Evolutionary conservation across 2,888 invertebrate species (phyloP).

Genomic region (Cephalotes varians): DNA sequence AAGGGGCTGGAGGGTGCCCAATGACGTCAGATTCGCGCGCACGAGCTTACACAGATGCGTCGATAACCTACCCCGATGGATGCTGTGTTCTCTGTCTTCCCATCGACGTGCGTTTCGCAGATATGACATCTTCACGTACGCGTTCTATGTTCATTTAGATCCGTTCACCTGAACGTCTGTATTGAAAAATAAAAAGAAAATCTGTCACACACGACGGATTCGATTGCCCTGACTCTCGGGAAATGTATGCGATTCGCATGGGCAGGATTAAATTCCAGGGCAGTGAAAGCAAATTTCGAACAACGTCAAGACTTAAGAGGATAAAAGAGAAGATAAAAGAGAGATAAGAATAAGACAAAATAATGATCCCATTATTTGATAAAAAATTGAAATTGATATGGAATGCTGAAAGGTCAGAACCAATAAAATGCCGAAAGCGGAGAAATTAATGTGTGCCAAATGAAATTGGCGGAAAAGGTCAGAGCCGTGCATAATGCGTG

Average conservation of each 20-base stretch:
- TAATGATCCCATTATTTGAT: neutral
- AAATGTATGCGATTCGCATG: constrained; percentile 17
- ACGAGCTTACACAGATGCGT: constrained; percentile 67
- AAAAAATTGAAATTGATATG: neutral
- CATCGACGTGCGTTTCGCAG: constrained; percentile 47
- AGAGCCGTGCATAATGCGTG: constrained; percentile 21
- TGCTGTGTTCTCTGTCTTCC: constrained; percentile 66
- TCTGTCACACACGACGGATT: constrained; percentile 11
- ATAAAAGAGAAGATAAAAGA: neutral
- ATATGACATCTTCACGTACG: neutral
- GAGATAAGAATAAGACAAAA: neutral
- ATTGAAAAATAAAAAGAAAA: neutral
- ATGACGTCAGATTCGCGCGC: constrained; percentile 77
- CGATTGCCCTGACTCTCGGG: neutral
- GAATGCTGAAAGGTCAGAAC: constrained; percentile 26
- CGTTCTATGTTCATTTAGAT: constrained; percentile 17
- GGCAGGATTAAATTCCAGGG: constrained; percentile 34
- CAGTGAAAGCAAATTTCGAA: neutral
- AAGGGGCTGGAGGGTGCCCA: constrained; percentile 64
- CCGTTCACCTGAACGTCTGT: constrained; percentile 1
- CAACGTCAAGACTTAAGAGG: neutral
- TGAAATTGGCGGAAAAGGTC: constrained; percentile 28
- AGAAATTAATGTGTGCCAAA: constrained; percentile 20
- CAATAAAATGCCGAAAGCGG: constrained; percentile 27
- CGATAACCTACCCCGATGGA: constrained; percentile 72